Evolutionary conservation across 2,113 vertebrate genomes (phyloP), one percentile per base, ranked within the genome.

Genomic region (Ia io): DNA sequence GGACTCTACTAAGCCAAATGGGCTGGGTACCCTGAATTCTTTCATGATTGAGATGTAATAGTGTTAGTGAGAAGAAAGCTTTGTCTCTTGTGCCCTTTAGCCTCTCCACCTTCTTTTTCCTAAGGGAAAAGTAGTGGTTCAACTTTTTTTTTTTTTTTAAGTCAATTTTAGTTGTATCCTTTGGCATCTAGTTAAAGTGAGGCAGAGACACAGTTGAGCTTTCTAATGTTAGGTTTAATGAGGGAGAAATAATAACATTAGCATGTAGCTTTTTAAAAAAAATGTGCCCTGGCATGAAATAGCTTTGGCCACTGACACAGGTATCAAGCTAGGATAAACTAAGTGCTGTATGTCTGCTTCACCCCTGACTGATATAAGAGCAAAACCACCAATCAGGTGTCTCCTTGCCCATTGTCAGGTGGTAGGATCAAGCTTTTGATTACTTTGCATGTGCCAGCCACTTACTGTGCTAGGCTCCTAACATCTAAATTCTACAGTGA

Each of bases 171-270:
- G 56, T 56, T 51, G 22, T 92, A 49, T 92, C 28, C 20, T 77
- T 95, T 90, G 85, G 44, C 67, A 82, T 91, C 14, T 86, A 59
- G 20, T 80, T 92, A 84, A 87, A 79, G 77, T 65, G 35, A 95
- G 14, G 13, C 90, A 17, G 76, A 87, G 17, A 83, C 37, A 82
- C 1, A 77, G 51, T 63, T 56, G 56, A 83, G 17, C 3, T 13
- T 49, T 90, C 84, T 91, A 95, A 77, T 71, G 93, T 96, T 78
- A 84, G 51, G 20, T 90, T 87, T 95, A 71, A 82, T 93, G 79
- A 77, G 9, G 25, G 42, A 85, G 42, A 61, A 94, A 67, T 87
- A 90, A 67, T 44, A 90, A n/a, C 32, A 82, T 47, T 91, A 67
- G 25, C 25, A 63, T 63, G 61, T 63, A 63, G 61, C 61, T 13